phyloP scores from a whole-genome alignment of 2,797 vertebrate genomes.

The Sebastes trivittatus region DNA sequence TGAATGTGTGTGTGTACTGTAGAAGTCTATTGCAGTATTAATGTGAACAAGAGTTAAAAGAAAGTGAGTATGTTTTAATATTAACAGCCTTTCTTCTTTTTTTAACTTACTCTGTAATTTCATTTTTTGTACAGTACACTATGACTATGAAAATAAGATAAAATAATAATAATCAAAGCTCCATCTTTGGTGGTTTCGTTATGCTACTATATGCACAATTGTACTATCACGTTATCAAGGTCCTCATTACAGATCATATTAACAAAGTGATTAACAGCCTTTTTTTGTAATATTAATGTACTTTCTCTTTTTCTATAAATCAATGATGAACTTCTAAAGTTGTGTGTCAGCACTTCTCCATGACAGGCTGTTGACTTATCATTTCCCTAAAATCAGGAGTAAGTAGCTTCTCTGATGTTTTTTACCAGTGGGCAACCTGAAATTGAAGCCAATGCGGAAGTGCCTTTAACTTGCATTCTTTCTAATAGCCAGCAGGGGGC shows the following conservation, averaged over 20 bases:
- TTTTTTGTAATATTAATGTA: constrained; percentile 8
- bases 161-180: background rate
- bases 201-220: background rate
- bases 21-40: background rate
- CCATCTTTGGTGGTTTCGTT: background rate
- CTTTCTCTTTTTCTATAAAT: background rate
- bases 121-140: background rate
- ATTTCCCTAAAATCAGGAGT: background rate
- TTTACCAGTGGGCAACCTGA: too few species aligned
- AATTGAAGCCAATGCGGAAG: too few species aligned
- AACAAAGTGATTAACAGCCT: background rate
- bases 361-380: background rate
- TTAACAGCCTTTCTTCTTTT: background rate
- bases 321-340: background rate
- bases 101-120: too few species aligned
- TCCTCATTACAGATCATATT: background rate
- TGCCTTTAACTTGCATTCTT: too few species aligned
- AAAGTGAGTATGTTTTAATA: background rate
- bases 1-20: background rate
- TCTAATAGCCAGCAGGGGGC: too few species aligned
- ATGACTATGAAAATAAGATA: background rate
- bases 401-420: background rate
- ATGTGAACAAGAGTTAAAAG: background rate
- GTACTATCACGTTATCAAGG: background rate
- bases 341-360: background rate